Evolutionary conservation across 2,113 vertebrate genomes (phyloP).

Genomic region (Phylloscopus trochiloides): DNA sequence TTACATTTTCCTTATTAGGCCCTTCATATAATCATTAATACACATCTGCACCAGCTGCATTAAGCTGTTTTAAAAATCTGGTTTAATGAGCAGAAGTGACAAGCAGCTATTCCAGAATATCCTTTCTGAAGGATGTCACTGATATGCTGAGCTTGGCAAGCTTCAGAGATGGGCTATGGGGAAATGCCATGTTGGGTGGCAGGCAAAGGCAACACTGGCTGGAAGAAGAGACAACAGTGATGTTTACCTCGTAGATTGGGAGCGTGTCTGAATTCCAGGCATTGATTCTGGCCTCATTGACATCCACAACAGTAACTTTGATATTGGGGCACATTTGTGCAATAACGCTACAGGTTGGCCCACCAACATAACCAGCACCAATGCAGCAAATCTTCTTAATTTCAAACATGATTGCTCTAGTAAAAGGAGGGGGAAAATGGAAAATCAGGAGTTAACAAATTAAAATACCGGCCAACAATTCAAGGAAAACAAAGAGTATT

Average conservation of each 20-base stretch:
- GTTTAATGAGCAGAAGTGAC: background rate
- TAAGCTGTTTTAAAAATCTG: background rate
- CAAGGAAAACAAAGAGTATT: background rate
- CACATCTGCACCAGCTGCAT: background rate
- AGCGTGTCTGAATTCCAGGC: conserved; percentile 97
- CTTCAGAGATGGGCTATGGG: background rate
- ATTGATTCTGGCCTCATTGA: conserved; percentile 92
- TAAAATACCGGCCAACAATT: fast-evolving
- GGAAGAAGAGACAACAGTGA: background rate
- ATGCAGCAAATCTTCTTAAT: conserved; percentile 97
- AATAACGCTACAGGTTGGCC: conserved; percentile 96
- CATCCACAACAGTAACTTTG: conserved; percentile 87
- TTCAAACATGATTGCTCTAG: conserved; percentile 83
- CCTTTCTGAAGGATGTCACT: background rate
- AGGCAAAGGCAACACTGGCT: background rate
- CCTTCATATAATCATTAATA: background rate
- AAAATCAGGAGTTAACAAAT: background rate
- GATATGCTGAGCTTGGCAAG: background rate
- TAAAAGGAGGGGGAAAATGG: background rate
- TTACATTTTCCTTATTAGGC: background rate
- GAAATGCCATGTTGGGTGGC: background rate
- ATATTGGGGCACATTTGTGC: conserved; percentile 94
- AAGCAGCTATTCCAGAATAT: background rate
- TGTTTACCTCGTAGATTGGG: conserved; percentile 95
- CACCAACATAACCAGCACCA: conserved; percentile 95